These are phyloP conservation scores for Indicator maculatus DNA, from an alignment of 2,113 vertebrate species.

Conservation along the genomic window DNA sequence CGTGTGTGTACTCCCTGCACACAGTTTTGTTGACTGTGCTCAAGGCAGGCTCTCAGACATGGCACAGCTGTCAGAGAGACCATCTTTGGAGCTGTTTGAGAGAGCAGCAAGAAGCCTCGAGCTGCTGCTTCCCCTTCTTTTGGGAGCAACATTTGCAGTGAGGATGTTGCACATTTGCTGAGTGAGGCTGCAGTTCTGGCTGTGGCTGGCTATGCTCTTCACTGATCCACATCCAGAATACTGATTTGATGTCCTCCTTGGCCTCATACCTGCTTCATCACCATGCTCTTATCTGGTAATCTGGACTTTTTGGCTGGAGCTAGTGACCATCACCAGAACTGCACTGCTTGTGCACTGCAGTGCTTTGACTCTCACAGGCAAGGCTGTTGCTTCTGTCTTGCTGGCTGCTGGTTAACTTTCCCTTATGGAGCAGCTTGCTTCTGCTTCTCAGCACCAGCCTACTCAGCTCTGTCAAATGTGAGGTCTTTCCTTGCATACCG, in stretches of 20 bases:
- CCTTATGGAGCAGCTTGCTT: neutral
- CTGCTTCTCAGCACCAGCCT: neutral
- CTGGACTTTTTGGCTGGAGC: neutral
- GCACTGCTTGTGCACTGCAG: rapidly evolving
- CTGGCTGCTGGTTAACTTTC: neutral
- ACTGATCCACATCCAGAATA: neutral
- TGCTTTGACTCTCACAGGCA: neutral
- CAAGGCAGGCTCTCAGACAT: neutral
- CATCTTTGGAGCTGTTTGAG: neutral
- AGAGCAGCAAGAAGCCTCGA: neutral
- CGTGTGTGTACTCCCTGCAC: no score
- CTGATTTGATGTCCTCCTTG: neutral
- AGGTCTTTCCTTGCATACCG: neutral
- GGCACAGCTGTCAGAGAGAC: neutral
- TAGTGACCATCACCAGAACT: neutral
- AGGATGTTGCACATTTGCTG: neutral
- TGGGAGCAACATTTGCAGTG: rapidly evolving
- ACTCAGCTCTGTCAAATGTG: neutral
- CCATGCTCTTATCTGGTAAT: neutral
- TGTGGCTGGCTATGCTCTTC: neutral
- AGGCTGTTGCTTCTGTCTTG: neutral
- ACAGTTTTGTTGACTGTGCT: neutral
- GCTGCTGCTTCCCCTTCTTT: neutral
- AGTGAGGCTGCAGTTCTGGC: neutral
- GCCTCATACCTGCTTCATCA: neutral